These are phyloP conservation scores for Hucho hucho DNA, from an alignment of 2,113 vertebrate genomes.

Conservation along the genomic window DNA sequence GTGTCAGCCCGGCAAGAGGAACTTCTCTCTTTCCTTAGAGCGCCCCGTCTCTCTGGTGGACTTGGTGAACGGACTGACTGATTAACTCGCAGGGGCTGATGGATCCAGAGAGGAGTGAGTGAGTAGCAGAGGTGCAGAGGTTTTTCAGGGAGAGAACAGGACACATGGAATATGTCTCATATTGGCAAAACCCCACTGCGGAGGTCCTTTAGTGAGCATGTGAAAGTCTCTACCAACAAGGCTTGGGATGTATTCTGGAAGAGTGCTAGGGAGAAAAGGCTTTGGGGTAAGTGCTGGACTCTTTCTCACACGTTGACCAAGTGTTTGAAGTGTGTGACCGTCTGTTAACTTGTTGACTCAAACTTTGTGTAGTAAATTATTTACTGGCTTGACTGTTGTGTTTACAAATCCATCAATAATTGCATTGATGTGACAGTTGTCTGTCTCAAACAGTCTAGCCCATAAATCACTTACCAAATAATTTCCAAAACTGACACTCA, in stretches of 20 bases:
- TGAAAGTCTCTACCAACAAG: slow-evolving; percentile 74
- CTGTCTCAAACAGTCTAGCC: no score
- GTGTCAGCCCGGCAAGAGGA: slow-evolving; percentile 44
- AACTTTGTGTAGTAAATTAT: background rate
- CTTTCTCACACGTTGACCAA: background rate
- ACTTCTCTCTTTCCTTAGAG: slow-evolving; percentile 6
- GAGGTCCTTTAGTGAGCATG: slow-evolving; percentile 80
- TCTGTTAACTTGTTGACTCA: background rate
- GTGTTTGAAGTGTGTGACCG: background rate
- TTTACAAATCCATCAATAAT: no score
- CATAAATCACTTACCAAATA: no score
- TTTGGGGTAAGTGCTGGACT: slow-evolving; percentile 71
- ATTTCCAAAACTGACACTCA: no score
- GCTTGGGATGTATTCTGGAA: slow-evolving; percentile 83
- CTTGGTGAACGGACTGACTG: slow-evolving; percentile 11
- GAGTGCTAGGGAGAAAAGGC: slow-evolving; percentile 73
- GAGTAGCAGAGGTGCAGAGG: slow-evolving; percentile 30
- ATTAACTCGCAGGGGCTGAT: background rate
- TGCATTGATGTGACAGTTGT: no score
- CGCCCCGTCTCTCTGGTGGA: slow-evolving; percentile 9
- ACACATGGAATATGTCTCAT: slow-evolving; percentile 63
- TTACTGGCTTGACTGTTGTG: no score
- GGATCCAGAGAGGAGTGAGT: slow-evolving; percentile 15
- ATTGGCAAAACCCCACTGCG: slow-evolving; percentile 56
- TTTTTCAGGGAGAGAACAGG: background rate